Base-by-base conservation (phyloP, 2,797 vertebrate species). In the Periparus ater region DNA sequence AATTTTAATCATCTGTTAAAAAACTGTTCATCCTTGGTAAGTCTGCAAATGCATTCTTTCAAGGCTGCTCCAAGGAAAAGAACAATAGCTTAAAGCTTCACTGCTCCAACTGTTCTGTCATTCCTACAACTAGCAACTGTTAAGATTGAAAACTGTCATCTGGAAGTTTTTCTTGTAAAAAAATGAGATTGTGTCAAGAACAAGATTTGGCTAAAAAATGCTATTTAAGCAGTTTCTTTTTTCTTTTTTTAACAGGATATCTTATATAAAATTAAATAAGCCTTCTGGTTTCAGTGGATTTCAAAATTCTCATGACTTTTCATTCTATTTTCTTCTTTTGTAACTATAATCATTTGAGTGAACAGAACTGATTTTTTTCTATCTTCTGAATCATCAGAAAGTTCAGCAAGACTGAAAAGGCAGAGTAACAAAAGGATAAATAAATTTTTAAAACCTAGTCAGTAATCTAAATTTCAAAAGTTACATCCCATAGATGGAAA, bases 31-130 rank as follows among this genome's bases (percentile, higher is more conserved):
- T 29, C 10, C 27, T 54, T 71, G 36, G 6, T 79, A 71, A 63
- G 57, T 30, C 32, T 44, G 42, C 79, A 81, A 93, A 62, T 73
- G 17, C 19, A 57, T 53, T 77, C 61, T 87, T 91, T 79, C 83
- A 93, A 93, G 74, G 74, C 63, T 82, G 67, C 60, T 67, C 32
- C 3, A 13, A 93, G 51, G 60, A 91, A 95, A 93, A 93, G 45
- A 87, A 71, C 75, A 84, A 74, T 70, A 68, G 77, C 57, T 94
- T 76, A 87, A 93, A 91, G 42, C 45, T 91, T 92, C 86, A 53
- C 51, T 95, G 67, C 53, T 95, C 63, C 70, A 79, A 79, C 63
- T 91, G 60, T 88, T 92, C 89, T 87, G 83, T 85, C 81, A 82
- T 96, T 82, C 48, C 50, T 87, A 58, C 25, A 85, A 14, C 38